A percentile compares a stretch with the other conserved stretches of the same genome.
Conservation (phyloP, 2,888 invertebrate species). For the Drosophila neonasuta region DNA sequence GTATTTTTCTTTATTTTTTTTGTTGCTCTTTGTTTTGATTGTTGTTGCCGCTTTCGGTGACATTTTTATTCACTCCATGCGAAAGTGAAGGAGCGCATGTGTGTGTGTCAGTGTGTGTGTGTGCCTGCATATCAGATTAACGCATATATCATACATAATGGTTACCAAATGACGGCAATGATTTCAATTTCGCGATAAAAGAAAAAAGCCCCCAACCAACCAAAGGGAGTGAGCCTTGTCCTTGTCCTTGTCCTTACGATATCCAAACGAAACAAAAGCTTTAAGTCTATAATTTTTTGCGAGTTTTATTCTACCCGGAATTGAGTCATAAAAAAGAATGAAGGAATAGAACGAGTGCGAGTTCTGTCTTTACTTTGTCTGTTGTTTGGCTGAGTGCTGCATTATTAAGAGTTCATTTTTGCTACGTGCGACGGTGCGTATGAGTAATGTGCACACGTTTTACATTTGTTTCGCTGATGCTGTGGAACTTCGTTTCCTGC, state of each 20-base stretch:
- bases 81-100: conserved; percentile 10
- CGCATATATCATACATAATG: conserved; percentile 75
- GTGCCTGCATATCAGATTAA: conserved; percentile 71
- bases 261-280: conserved; percentile 9
- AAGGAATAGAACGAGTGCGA: conserved; percentile 4
- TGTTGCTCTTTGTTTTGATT: conserved; percentile 42
- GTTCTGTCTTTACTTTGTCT: conserved; percentile 16
- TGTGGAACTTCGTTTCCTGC: conserved; percentile 29
- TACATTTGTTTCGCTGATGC: conserved; percentile 32
- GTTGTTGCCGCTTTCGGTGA: conserved; percentile 63
- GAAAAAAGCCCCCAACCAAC: conserved; percentile 12
- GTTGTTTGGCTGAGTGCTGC: conserved; percentile 23
- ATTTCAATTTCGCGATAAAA: conserved; percentile 70
- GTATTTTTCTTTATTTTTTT: conserved; percentile 39
- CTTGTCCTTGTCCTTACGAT: conserved; percentile 1
- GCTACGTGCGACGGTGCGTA: conserved; percentile 52
- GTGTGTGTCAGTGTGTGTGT: conserved; percentile 24
- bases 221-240: conserved; percentile 11
- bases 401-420: conserved; percentile 42
- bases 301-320: conserved; percentile 23
- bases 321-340: conserved; percentile 38
- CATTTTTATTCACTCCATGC: conserved; percentile 66
- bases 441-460: conserved; percentile 63
- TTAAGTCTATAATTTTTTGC: conserved; percentile 26
- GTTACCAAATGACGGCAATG: conserved; percentile 73